A percentile compares a stretch with the other conserved stretches of the same genome.
These are phyloP conservation scores for Syrphus vitripennis DNA, from an alignment of 2,888 invertebrate genomes.

Conservation along the genomic window DNA sequence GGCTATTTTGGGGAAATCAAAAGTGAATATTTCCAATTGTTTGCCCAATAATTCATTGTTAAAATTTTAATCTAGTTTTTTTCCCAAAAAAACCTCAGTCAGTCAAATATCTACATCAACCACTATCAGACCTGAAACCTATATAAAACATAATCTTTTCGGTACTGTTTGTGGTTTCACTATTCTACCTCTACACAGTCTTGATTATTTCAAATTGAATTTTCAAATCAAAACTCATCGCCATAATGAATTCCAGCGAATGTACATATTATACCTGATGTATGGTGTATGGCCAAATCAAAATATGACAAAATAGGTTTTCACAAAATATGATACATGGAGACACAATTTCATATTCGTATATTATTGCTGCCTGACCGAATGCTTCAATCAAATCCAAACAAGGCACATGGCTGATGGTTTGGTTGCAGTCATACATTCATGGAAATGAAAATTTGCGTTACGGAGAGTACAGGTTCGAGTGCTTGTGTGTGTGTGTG, in stretches of 20 bases:
- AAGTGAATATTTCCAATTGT: neutral
- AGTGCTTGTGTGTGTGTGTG: neutral
- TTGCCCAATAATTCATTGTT: neutral
- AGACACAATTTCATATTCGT: too few relatives aligned
- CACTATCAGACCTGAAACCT: neutral
- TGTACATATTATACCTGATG: neutral
- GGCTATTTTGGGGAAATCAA: neutral
- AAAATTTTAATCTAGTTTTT: neutral
- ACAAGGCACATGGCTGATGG: neutral
- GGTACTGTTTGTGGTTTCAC: neutral
- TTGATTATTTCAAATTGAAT: conserved; percentile 1
- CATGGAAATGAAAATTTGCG: neutral
- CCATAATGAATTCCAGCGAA: neutral
- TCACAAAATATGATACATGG: neutral
- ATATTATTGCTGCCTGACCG: neutral
- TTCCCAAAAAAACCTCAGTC: neutral
- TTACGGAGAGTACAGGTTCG: neutral
- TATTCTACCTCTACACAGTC: neutral
- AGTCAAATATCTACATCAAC: neutral
- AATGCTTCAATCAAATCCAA: neutral
- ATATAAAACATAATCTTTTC: conserved; percentile 4
- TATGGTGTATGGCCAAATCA: neutral
- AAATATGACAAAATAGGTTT: neutral
- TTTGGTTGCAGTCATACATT: neutral
- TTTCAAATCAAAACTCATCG: neutral